Evolutionary conservation across 1,140 invertebrate genomes (phyloP).

Genomic region (Papilio xuthus): DNA sequence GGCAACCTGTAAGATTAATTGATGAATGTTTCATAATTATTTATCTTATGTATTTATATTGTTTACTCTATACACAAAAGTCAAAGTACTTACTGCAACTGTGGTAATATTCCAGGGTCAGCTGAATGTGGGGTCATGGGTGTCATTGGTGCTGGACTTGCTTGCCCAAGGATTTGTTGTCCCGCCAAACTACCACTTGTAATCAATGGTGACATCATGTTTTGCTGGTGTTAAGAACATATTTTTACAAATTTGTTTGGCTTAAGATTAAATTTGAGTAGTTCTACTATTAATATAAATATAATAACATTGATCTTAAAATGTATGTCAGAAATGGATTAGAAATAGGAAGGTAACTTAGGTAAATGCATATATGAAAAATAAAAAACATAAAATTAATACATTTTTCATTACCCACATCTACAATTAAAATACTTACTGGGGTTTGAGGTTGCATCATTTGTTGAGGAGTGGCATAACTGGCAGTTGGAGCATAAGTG

Average conservation of each 20-base stretch:
- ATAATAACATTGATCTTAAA: too few relatives aligned
- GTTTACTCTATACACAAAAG: too few relatives aligned
- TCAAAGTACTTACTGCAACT: slow-evolving; percentile 91
- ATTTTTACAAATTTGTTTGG: background rate
- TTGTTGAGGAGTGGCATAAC: slow-evolving; percentile 87
- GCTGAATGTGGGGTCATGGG: slow-evolving; percentile 97
- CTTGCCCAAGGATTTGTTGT: slow-evolving; percentile 81
- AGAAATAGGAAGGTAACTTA: too few relatives aligned
- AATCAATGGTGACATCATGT: slow-evolving; percentile 92
- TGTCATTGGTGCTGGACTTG: slow-evolving; percentile 92
- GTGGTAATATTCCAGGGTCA: slow-evolving; percentile 96
- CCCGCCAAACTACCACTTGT: slow-evolving; percentile 79
- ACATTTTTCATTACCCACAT: background rate
- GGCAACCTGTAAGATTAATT: too few relatives aligned
- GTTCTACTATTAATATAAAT: background rate
- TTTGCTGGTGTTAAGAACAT: slow-evolving; percentile 83
- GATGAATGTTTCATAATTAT: too few relatives aligned
- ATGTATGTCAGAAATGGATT: too few relatives aligned
- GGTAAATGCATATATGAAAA: too few relatives aligned
- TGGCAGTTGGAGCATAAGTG: slow-evolving; percentile 85
- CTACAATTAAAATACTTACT: slow-evolving; percentile 79
- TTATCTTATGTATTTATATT: too few relatives aligned
- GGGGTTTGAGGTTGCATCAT: slow-evolving; percentile 94
- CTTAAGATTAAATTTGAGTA: background rate
- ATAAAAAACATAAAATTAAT: background rate